These are phyloP conservation scores for Molossus molossus DNA, from an alignment of 2,797 vertebrate species.

Conservation along the genomic window DNA sequence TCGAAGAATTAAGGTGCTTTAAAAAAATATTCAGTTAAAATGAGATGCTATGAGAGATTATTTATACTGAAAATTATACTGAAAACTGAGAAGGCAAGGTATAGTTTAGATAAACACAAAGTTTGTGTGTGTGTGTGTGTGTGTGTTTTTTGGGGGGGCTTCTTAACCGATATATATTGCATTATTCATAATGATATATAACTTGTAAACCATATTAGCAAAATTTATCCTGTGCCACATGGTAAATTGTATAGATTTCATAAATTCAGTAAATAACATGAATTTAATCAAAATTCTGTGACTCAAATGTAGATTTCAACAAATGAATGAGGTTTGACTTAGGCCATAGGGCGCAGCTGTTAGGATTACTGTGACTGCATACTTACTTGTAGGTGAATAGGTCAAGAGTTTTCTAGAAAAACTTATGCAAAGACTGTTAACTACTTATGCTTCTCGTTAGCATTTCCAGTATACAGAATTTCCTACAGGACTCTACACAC, in stretches of 20 bases:
- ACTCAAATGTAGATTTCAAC: not conserved
- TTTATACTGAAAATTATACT: not conserved
- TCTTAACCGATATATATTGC: not conserved
- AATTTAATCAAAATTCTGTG: not conserved
- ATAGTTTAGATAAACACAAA: not conserved
- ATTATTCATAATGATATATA: slow-evolving; percentile 9
- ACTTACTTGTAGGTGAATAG: not conserved
- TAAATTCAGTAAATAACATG: not conserved
- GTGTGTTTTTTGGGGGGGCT: not conserved
- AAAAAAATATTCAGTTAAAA: not conserved
- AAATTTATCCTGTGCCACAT: not conserved
- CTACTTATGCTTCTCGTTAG: not conserved
- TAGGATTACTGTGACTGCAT: not conserved
- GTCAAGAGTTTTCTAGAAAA: slow-evolving; percentile 14
- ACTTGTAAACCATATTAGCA: not conserved
- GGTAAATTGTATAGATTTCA: not conserved
- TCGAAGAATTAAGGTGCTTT: slow-evolving; percentile 10
- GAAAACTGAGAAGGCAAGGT: slow-evolving; percentile 13
- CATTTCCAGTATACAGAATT: not conserved
- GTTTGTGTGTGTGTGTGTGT: not conserved
- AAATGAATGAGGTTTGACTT: not conserved
- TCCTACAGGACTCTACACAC: not conserved
- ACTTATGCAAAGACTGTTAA: not conserved
- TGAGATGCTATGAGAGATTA: not conserved
- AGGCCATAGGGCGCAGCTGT: not conserved